Conservation (phyloP, 1,140 invertebrate genomes). For the Eupeodes corollae region DNA sequence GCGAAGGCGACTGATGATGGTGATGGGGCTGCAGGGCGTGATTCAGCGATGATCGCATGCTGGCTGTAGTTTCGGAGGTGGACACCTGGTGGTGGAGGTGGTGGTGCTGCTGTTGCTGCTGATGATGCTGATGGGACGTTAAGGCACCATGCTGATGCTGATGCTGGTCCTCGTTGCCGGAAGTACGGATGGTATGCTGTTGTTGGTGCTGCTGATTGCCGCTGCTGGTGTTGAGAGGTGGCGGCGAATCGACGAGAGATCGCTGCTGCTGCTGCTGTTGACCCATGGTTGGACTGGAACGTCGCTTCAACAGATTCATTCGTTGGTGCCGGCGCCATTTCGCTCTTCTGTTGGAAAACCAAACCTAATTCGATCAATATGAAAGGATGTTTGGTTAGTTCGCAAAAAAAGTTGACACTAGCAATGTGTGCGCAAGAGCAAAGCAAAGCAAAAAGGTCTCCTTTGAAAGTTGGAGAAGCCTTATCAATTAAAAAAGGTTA, state of each 20-base stretch:
- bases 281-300: conserved; percentile 33
- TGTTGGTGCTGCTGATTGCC: conserved; percentile 26
- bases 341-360: conserved; percentile 95
- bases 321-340: conserved; percentile 92
- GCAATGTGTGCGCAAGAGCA: conserved; percentile 1
- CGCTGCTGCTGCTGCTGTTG: conserved; percentile 13
- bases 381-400: conserved; percentile 10
- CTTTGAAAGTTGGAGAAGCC: no score
- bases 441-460: not conserved
- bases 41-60: no score
- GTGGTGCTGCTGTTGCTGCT: conserved; percentile 6
- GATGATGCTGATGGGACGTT: conserved; percentile 21
- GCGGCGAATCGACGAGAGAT: conserved; percentile 20
- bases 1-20: not conserved
- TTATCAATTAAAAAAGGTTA: not conserved
- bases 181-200: conserved; percentile 16
- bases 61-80: no score
- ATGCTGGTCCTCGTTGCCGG: conserved; percentile 2
- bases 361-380: conserved; percentile 56
- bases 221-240: conserved; percentile 18
- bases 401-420: conserved; percentile 5
- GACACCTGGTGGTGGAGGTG: not conserved
- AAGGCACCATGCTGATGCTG: conserved; percentile 11
- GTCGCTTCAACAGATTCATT: conserved; percentile 82
- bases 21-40: not conserved